Base-by-base conservation (phyloP, 1,140 invertebrate species). In the Ruditapes philippinarum region DNA sequence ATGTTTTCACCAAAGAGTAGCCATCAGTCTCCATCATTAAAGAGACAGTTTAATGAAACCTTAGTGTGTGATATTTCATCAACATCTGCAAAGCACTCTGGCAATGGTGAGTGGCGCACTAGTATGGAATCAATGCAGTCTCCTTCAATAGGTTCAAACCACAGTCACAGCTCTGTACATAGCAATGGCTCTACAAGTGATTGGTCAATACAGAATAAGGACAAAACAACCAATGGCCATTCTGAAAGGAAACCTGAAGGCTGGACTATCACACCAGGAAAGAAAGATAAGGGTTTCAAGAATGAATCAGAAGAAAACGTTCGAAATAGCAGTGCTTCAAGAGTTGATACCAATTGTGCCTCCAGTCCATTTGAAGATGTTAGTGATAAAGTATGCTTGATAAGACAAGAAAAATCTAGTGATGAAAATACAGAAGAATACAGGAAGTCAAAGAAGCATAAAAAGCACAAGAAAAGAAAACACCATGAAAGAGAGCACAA, bases 181-280 rank as follows among this genome's bases (percentile, higher is more conserved):
- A 95, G 95, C 92, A 91, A 93, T 5, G 95, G 95, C 84, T 96
- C 95, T 7, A 95, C 95, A 5, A 93, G 95, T 70, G 95, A 94
- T 51, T 96, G 95, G 96, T 93, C 93, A 49, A 94, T 96, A 1
- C 91, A 93, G 22, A 90, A 91, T 51, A 89, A 88, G 40, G 60
- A 91, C 14, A 70, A 70, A 11, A 0, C 12, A 9, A 38, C 28
- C 19, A 36, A 28, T 1, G 25, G 38, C 62, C 51, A 9, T 54
- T 80, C 1, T 90, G 91, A 84, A 33, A 84, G n/a, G 33, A 83
- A 28, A 89, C 91, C 19, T 42, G 82, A 40, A 83, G 87, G 42
- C 45, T 86, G 83, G 83, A 86, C 65, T 51, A 70, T 85, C 22
- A 89, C 25, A 87, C 91, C 19, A 91, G 91, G 92, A 90, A 83